phyloP scores from a whole-genome alignment of 2,888 invertebrate genomes.

The Pandemis cinnamomeana region DNA sequence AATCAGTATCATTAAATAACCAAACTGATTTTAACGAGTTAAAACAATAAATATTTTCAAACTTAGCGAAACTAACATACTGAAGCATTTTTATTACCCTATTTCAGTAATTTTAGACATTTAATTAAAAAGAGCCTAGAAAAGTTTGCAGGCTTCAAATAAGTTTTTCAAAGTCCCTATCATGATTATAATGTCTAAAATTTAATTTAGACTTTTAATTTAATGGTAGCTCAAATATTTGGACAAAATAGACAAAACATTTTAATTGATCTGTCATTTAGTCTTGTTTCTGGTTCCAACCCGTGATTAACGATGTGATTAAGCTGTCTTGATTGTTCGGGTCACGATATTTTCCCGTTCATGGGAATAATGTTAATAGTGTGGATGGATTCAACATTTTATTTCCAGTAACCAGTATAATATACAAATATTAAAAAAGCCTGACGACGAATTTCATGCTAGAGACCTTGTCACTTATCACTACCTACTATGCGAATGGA shows the following conservation, averaged over 20 bases:
- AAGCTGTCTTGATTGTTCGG: background rate
- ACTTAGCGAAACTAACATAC: too few relatives aligned
- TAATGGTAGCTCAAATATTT: background rate
- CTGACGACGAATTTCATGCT: too few relatives aligned
- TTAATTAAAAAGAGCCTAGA: background rate
- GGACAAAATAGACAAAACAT: background rate
- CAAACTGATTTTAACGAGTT: too few relatives aligned
- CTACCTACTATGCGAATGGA: too few relatives aligned
- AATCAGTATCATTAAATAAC: too few relatives aligned
- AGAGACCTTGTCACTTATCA: too few relatives aligned
- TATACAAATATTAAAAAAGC: too few relatives aligned
- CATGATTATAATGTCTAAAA: background rate
- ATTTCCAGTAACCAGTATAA: background rate
- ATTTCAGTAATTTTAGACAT: too few relatives aligned
- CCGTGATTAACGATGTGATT: background rate
- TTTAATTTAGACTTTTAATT: background rate
- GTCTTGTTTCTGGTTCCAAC: background rate
- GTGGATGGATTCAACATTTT: background rate
- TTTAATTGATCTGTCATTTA: conserved; percentile 10
- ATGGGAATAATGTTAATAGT: background rate
- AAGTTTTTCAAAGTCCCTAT: background rate
- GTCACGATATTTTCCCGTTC: background rate
- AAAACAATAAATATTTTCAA: too few relatives aligned
- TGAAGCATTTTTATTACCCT: too few relatives aligned
- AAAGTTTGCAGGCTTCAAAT: background rate